Percentiles rank a stretch among this genome's conserved stretches.
These are phyloP conservation scores for Pterocles orientalis DNA, from an alignment of 2,113 vertebrate genomes.

Conservation along the genomic window DNA sequence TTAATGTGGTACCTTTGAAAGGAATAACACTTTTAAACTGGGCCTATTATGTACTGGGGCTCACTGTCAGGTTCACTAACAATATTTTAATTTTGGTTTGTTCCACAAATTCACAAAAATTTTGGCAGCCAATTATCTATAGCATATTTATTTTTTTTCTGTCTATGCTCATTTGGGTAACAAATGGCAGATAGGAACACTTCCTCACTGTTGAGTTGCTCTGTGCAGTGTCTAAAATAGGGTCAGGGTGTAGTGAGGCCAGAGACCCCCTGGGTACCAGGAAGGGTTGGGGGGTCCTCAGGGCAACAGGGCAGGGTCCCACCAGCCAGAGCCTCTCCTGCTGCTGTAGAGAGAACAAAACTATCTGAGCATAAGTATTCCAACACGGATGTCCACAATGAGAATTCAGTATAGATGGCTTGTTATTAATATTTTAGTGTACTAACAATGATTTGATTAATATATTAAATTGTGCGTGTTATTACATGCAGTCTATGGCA, in stretches of 20 bases:
- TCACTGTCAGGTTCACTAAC: background rate
- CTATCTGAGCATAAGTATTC: background rate
- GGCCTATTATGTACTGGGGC: background rate
- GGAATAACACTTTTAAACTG: background rate
- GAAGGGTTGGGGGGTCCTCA: accelerated
- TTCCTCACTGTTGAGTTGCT: background rate
- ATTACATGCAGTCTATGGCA: background rate
- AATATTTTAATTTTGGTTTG: background rate
- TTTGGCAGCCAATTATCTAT: background rate
- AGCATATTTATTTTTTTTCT: background rate
- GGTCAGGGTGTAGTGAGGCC: background rate
- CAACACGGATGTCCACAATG: accelerated
- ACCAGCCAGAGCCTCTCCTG: background rate
- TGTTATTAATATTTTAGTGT: background rate
- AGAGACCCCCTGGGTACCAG: accelerated
- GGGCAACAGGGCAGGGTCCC: background rate
- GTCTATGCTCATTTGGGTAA: background rate
- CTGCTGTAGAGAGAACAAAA: background rate
- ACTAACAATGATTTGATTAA: background rate
- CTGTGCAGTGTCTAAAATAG: background rate
- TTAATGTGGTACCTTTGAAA: background rate
- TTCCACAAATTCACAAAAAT: background rate
- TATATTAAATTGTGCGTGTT: background rate
- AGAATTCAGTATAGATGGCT: background rate
- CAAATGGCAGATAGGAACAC: background rate